Percentiles rank a stretch among this genome's conserved stretches.
phyloP scores from a whole-genome alignment of 2,113 vertebrate species.

The Ammodytes dubius region DNA sequence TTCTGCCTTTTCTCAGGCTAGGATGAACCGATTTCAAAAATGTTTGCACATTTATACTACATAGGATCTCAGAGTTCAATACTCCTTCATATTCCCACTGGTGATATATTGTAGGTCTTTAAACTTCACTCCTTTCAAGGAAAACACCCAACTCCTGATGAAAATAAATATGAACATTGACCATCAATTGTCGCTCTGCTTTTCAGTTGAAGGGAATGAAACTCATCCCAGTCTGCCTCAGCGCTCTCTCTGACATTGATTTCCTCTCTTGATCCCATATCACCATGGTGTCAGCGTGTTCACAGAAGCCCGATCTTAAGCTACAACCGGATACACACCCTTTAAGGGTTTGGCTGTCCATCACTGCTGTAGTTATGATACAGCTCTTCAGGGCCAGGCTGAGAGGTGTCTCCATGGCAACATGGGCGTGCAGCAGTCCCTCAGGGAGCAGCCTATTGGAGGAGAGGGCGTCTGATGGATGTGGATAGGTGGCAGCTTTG shows the following conservation, averaged over 20 bases:
- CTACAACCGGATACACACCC: constrained; percentile 53
- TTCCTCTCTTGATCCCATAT: constrained; percentile 49
- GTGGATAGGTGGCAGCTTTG: constrained; percentile 54
- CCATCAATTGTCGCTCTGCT: background rate
- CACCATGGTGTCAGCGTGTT: constrained; percentile 45
- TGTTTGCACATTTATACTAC: no score
- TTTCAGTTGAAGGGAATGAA: constrained; percentile 7
- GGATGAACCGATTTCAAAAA: no score
- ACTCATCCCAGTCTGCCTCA: constrained; percentile 42
- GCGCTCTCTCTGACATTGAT: constrained; percentile 62
- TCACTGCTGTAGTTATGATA: constrained; percentile 65
- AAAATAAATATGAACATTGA: background rate
- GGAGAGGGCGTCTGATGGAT: constrained; percentile 56
- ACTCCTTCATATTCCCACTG: no score
- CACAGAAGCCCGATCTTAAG: constrained; percentile 47
- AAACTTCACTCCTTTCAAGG: background rate
- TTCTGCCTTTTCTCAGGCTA: no score
- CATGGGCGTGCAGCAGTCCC: constrained; percentile 70
- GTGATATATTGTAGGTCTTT: no score
- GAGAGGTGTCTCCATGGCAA: constrained; percentile 78
- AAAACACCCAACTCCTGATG: constrained; percentile 6
- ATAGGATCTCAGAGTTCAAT: no score
- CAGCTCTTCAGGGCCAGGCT: constrained; percentile 59
- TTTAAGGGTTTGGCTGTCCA: constrained; percentile 57
- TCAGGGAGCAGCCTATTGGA: constrained; percentile 68